These are phyloP conservation scores for Bovichtus variegatus DNA, from an alignment of 2,797 vertebrate species.

Conservation along the genomic window DNA sequence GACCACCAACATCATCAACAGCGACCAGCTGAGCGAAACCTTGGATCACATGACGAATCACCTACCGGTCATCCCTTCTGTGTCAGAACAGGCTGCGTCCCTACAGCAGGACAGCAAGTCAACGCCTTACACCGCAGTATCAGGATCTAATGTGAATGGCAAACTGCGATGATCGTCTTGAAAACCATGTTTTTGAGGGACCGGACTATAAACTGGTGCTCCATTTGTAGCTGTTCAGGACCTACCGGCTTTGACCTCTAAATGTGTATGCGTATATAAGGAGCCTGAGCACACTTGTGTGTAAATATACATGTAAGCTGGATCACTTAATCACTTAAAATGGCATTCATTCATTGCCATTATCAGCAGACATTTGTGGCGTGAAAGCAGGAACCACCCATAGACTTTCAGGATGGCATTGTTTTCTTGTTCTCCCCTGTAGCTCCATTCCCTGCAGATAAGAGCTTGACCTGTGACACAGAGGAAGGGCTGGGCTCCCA, in stretches of 20 bases:
- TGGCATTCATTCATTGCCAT: slow-evolving; percentile 49
- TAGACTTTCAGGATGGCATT: slow-evolving; percentile 50
- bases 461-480: slow-evolving; percentile 41
- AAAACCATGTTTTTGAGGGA: slow-evolving; percentile 9
- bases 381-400: slow-evolving; percentile 57
- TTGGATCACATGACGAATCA: slow-evolving; percentile 18
- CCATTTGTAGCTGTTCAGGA: slow-evolving; percentile 2
- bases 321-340: slow-evolving; percentile 19
- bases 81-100: slow-evolving; percentile 75
- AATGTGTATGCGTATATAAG: neutral
- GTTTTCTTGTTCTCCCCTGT: slow-evolving; percentile 55
- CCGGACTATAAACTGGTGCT: slow-evolving; percentile 15
- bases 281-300: neutral
- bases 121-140: slow-evolving; percentile 32
- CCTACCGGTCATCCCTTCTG: slow-evolving; percentile 73
- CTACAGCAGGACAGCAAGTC: slow-evolving; percentile 41
- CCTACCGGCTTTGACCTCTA: neutral
- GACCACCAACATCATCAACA: slow-evolving; percentile 78
- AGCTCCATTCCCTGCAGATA: slow-evolving; percentile 59
- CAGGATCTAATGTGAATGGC: slow-evolving; percentile 20
- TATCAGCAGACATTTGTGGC: slow-evolving; percentile 47
- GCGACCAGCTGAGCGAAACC: slow-evolving; percentile 38
- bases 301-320: neutral
- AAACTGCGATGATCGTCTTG: slow-evolving; percentile 52
- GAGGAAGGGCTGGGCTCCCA: slow-evolving; percentile 70